Evolutionary conservation across 2,797 vertebrate genomes (phyloP).

Genomic region (Austrolebias charrua): DNA sequence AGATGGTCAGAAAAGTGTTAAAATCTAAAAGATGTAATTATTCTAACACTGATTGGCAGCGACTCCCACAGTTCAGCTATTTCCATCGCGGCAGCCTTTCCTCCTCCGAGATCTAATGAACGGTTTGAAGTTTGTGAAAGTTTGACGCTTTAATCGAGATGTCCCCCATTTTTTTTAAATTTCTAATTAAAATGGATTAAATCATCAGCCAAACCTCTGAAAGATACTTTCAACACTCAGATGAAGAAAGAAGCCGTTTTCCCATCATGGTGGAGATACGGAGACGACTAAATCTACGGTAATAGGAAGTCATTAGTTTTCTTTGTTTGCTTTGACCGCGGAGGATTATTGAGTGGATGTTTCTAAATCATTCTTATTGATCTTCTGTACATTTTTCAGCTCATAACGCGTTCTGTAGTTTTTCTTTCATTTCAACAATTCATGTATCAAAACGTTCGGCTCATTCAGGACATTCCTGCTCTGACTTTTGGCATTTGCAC

Average conservation of each 20-base stretch:
- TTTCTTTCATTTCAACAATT: too few species aligned
- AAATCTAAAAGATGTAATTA: constrained; percentile 14
- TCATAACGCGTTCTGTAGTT: too few species aligned
- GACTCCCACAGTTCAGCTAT: constrained; percentile 5
- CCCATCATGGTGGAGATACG: not conserved
- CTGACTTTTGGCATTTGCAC: too few species aligned
- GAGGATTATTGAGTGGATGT: too few species aligned
- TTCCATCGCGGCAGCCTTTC: constrained; percentile 8
- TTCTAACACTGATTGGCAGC: constrained; percentile 3
- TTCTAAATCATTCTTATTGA: too few species aligned
- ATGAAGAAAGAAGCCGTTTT: not conserved
- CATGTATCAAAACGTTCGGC: too few species aligned
- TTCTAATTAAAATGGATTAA: constrained; percentile 7
- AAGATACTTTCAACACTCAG: not conserved
- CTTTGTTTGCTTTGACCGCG: constrained; percentile 6
- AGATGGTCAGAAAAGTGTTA: not conserved
- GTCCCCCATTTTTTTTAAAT: not conserved
- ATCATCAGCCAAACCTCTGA: not conserved
- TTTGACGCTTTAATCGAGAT: not conserved
- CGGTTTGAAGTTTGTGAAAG: not conserved
- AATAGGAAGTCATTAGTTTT: constrained; percentile 24
- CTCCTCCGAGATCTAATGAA: constrained; percentile 12
- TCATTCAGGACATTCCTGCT: too few species aligned
- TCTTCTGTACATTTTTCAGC: too few species aligned
- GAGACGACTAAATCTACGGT: not conserved